Conservation (phyloP, 2,113 vertebrate genomes). For the Hippocampus mohnikei region DNA sequence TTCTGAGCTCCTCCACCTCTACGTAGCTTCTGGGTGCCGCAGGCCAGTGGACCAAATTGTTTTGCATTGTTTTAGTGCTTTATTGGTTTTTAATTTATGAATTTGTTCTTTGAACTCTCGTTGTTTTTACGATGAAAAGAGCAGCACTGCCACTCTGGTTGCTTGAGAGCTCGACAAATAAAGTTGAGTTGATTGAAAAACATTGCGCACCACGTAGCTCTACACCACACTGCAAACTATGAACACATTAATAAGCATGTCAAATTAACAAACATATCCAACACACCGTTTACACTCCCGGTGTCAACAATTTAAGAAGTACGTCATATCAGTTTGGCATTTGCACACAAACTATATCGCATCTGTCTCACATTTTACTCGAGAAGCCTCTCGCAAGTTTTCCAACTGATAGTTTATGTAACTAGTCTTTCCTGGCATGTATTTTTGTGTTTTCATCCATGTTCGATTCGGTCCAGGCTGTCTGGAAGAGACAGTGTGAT, state of each 20-base stretch:
- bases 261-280: not conserved
- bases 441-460: constrained; percentile 29
- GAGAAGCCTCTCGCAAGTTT: not conserved
- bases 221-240: too few relatives aligned
- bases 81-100: too few relatives aligned
- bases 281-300: not conserved
- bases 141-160: too few relatives aligned
- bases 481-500: constrained; percentile 34
- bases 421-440: constrained; percentile 23
- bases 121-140: too few relatives aligned
- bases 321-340: not conserved
- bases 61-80: too few relatives aligned
- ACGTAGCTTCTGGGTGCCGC: too few relatives aligned
- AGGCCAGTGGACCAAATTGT: too few relatives aligned
- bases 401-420: not conserved
- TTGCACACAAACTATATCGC: not conserved
- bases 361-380: not conserved
- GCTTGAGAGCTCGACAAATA: too few relatives aligned
- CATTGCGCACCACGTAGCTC: too few relatives aligned
- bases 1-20: too few relatives aligned
- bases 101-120: too few relatives aligned
- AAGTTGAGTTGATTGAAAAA: too few relatives aligned
- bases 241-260: not conserved
- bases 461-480: constrained; percentile 29
- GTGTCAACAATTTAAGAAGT: not conserved